Evolutionary conservation across 2,888 invertebrate genomes (phyloP).

Genomic region (Tetrapedia diversipes): DNA sequence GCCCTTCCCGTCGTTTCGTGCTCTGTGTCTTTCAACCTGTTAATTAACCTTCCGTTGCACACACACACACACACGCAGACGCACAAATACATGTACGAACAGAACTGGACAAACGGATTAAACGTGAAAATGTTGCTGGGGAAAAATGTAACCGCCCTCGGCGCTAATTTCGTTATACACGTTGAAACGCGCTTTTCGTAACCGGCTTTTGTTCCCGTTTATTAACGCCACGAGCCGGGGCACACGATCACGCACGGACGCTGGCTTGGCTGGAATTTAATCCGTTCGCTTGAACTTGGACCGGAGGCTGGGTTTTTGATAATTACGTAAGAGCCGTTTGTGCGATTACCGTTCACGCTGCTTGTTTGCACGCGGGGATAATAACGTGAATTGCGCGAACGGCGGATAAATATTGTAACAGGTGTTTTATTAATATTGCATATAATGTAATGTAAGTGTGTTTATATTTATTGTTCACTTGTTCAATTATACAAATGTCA

Average conservation of each 20-base stretch:
- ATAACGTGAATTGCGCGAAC: too few species aligned
- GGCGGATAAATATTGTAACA: too few species aligned
- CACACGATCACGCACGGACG: background rate
- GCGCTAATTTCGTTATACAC: conserved; percentile 22
- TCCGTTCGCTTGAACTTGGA: background rate
- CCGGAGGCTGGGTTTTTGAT: background rate
- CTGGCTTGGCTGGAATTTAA: background rate
- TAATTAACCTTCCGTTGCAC: conserved; percentile 35
- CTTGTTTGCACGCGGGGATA: background rate
- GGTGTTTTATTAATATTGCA: too few species aligned
- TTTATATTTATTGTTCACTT: too few species aligned
- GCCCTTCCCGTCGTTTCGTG: background rate
- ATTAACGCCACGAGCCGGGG: background rate
- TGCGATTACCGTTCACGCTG: background rate
- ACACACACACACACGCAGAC: too few species aligned
- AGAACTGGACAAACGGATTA: conserved; percentile 24
- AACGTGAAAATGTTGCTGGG: background rate
- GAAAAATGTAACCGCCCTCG: background rate
- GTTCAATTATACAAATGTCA: too few species aligned
- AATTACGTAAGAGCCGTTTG: background rate
- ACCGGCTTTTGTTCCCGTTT: conserved; percentile 10
- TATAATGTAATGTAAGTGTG: too few species aligned
- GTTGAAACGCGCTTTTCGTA: background rate
- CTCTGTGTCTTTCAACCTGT: background rate
- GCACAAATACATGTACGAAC: too few species aligned